A percentile compares a stretch with the other conserved stretches of the same genome.
Evolutionary conservation across 2,888 invertebrate genomes (phyloP).

Genomic region (Coecobrya sp.): DNA sequence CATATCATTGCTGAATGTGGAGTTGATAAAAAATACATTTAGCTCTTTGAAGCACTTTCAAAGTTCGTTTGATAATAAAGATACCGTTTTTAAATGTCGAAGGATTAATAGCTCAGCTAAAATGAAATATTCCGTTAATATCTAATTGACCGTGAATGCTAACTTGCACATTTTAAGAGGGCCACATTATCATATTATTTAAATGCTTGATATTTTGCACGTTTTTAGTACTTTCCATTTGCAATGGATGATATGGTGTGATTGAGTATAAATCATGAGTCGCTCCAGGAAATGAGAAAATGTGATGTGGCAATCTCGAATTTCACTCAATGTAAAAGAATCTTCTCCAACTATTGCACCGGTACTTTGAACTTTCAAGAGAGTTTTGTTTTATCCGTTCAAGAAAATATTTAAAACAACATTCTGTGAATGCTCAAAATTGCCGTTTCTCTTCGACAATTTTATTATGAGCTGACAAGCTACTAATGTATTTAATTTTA

Average conservation of each 20-base stretch:
- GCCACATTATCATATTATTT: not conserved
- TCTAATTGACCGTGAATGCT: slow-evolving; percentile 26
- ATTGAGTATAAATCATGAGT: slow-evolving; percentile 24
- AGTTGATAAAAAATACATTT: slow-evolving; percentile 43
- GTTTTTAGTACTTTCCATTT: not conserved
- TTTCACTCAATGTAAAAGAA: no score
- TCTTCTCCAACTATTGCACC: no score
- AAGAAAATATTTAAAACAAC: no score
- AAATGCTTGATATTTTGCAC: not conserved
- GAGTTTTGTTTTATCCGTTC: no score
- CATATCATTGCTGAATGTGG: not conserved
- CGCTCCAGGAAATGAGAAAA: slow-evolving; percentile 39
- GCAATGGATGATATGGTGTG: slow-evolving; percentile 4
- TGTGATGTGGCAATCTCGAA: no score
- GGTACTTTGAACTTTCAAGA: no score
- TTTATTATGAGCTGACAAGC: not conserved
- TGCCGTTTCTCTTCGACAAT: not conserved
- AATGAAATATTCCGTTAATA: slow-evolving; percentile 22
- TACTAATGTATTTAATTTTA: not conserved
- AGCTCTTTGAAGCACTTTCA: slow-evolving; percentile 18
- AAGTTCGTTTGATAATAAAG: not conserved
- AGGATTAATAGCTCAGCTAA: not conserved
- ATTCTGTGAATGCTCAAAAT: no score
- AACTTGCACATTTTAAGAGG: not conserved
- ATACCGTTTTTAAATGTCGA: not conserved